Evolutionary conservation across 2,113 vertebrate genomes (phyloP).

Genomic region (Bufo bufo): DNA sequence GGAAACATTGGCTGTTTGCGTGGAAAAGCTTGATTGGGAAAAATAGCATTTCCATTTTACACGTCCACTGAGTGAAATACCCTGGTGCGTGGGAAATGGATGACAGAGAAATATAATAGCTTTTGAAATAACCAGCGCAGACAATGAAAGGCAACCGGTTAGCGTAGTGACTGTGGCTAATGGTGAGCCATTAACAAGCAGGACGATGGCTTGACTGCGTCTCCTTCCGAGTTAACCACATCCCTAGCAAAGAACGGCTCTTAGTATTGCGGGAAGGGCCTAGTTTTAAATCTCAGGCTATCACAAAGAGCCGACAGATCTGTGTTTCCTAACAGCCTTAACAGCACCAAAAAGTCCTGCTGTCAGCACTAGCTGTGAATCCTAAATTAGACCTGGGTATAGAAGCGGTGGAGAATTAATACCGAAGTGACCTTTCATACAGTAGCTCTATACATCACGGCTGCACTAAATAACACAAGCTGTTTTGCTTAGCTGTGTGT

Average conservation of each 20-base stretch:
- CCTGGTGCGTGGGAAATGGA: conserved; percentile 8
- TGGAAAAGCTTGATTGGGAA: conserved; percentile 38
- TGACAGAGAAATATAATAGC: conserved; percentile 43
- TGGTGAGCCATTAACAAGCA: conserved; percentile 1
- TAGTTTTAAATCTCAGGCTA: conserved; percentile 54
- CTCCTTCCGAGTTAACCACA: conserved; percentile 16
- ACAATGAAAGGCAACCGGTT: conserved; percentile 21
- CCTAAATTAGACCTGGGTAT: conserved; percentile 60
- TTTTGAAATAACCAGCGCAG: conserved; percentile 14
- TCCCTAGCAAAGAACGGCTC: conserved; percentile 7
- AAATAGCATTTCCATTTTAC: conserved; percentile 41
- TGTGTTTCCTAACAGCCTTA: conserved; percentile 59
- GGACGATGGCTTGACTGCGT: background rate
- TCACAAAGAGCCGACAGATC: conserved; percentile 58
- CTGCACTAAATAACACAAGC: conserved; percentile 59
- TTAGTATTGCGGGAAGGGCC: conserved; percentile 17
- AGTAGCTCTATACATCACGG: conserved; percentile 58
- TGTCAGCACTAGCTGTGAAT: conserved; percentile 59
- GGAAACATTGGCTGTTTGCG: conserved; percentile 39
- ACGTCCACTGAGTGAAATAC: conserved; percentile 28
- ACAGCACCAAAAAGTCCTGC: conserved; percentile 58
- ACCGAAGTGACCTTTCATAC: conserved; percentile 59
- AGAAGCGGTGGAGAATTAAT: conserved; percentile 58
- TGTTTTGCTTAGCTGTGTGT: conserved; percentile 60
- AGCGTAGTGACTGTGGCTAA: conserved; percentile 16